These are phyloP conservation scores for Erpobdella octoculata DNA, from an alignment of 2,888 invertebrate species.

Conservation along the genomic window DNA sequence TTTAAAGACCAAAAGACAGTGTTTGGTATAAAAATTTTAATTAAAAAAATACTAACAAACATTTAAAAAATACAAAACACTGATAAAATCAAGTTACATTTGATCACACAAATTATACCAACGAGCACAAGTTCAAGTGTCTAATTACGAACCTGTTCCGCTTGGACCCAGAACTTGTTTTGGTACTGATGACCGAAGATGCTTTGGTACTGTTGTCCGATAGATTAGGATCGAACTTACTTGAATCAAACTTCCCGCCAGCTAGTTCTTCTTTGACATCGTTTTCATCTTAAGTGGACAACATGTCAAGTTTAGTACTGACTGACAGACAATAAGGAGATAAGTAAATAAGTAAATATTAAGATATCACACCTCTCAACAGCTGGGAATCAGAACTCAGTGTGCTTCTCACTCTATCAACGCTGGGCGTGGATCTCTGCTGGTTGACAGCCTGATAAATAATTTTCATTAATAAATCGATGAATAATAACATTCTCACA, in stretches of 20 bases:
- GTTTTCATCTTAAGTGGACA: background rate
- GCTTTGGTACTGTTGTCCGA: constrained; percentile 22
- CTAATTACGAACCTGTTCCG: constrained; percentile 25
- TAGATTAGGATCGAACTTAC: constrained; percentile 13
- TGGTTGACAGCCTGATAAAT: background rate
- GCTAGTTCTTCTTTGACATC: constrained; percentile 15
- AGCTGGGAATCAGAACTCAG: background rate
- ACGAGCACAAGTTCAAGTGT: too few relatives aligned
- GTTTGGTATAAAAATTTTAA: too few relatives aligned
- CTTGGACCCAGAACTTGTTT: constrained; percentile 8
- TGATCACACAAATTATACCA: too few relatives aligned
- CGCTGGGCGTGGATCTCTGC: constrained; percentile 9
- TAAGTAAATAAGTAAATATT: background rate
- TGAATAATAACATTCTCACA: too few relatives aligned
- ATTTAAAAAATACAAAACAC: too few relatives aligned
- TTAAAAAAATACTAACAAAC: too few relatives aligned
- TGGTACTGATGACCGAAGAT: constrained; percentile 8
- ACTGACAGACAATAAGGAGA: background rate
- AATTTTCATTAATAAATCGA: too few relatives aligned
- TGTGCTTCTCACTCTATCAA: constrained; percentile 1
- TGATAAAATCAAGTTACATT: too few relatives aligned
- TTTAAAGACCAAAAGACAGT: too few relatives aligned
- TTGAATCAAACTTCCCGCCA: constrained; percentile 16
- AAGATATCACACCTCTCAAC: background rate
- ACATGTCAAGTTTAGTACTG: background rate